These are phyloP conservation scores for Pseudanteris insignis DNA, from an alignment of 2,888 invertebrate genomes.

Conservation along the genomic window DNA sequence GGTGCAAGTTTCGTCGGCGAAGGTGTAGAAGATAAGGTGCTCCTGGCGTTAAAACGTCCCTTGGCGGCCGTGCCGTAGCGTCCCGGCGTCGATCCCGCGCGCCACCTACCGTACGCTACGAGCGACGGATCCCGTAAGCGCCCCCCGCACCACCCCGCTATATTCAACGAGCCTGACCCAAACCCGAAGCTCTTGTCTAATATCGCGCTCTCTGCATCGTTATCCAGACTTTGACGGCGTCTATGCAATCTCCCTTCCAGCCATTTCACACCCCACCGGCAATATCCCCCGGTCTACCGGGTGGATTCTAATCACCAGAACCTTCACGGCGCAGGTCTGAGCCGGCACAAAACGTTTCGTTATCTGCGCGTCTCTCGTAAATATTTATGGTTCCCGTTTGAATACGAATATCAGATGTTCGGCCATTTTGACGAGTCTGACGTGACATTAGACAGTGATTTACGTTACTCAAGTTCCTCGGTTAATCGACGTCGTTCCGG, in stretches of 20 bases:
- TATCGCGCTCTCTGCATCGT: conserved; percentile 53
- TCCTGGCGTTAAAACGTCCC: conserved; percentile 65
- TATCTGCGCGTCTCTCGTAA: conserved; percentile 25
- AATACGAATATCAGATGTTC: conserved; percentile 12
- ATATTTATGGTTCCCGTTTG: conserved; percentile 23
- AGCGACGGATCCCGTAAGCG: conserved; percentile 19
- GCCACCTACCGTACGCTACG: conserved; percentile 33
- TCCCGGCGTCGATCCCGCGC: conserved; percentile 42
- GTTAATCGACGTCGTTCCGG: too few relatives aligned
- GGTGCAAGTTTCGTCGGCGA: conserved; percentile 52
- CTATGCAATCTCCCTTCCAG: conserved; percentile 42
- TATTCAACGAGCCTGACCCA: conserved; percentile 44
- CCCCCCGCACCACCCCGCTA: conserved; percentile 17
- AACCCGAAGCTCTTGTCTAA: conserved; percentile 49
- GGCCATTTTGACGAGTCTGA: background rate
- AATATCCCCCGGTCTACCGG: conserved; percentile 34
- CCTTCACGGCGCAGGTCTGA: background rate
- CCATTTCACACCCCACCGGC: conserved; percentile 40
- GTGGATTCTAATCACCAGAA: conserved; percentile 26
- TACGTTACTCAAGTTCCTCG: too few relatives aligned
- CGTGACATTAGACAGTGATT: too few relatives aligned
- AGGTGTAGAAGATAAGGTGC: conserved; percentile 63
- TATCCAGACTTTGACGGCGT: conserved; percentile 50
- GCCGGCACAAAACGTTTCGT: conserved; percentile 21
- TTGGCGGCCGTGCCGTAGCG: conserved; percentile 56